phyloP scores from a whole-genome alignment of 2,888 invertebrate species.

The Cremastinae sp. region DNA sequence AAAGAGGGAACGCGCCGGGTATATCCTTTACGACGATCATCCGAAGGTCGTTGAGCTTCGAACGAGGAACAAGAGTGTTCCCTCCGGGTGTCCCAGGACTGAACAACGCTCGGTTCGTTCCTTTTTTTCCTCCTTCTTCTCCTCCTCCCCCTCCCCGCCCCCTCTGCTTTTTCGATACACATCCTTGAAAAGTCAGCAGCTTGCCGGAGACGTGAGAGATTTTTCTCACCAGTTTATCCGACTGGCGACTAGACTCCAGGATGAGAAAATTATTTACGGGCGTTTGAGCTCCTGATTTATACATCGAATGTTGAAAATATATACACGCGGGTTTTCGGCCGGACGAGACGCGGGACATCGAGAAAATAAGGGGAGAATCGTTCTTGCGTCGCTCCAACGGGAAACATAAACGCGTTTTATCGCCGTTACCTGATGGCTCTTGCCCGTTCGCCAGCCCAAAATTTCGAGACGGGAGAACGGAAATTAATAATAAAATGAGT shows the following conservation, averaged over 20 bases:
- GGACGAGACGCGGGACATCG: constrained; percentile 20
- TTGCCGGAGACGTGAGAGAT: constrained; percentile 12
- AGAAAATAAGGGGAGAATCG: background rate
- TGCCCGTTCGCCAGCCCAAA: constrained; percentile 15
- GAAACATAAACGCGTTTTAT: constrained; percentile 63
- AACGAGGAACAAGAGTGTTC: constrained; percentile 44
- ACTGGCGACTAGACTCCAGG: background rate
- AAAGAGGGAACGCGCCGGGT: background rate
- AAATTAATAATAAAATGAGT: background rate
- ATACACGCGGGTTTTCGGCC: constrained; percentile 13
- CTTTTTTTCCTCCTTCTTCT: background rate
- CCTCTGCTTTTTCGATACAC: constrained; percentile 28
- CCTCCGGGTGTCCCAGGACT: constrained; percentile 35
- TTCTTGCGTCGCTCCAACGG: constrained; percentile 25
- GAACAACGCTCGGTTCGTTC: background rate
- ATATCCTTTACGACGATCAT: constrained; percentile 24
- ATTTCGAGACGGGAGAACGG: constrained; percentile 1
- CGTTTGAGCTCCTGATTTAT: constrained; percentile 11
- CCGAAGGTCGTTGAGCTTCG: constrained; percentile 43
- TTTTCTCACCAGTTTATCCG: constrained; percentile 1
- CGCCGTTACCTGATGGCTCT: constrained; percentile 54
- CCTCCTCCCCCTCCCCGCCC: background rate
- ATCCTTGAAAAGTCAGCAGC: constrained; percentile 39
- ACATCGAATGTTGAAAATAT: background rate
- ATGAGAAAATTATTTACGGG: background rate